A percentile compares a stretch with the other conserved stretches of the same genome.
Conservation (phyloP, 2,888 invertebrate species). For the Agrotis ipsilon region DNA sequence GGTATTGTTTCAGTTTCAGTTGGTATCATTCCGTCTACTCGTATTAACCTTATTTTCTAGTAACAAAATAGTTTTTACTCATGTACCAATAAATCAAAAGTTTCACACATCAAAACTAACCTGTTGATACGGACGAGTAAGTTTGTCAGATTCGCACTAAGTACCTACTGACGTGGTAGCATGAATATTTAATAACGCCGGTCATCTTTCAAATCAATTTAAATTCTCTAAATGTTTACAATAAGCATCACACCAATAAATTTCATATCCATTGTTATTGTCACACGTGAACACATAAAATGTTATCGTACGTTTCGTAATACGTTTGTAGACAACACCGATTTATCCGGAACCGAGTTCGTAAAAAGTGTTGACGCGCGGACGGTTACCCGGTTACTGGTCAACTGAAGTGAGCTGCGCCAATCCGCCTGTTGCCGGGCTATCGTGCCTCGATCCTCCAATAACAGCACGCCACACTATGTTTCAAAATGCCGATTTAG, state of each 20-base stretch:
- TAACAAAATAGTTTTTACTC: neutral
- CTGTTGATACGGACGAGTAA: conserved; percentile 79
- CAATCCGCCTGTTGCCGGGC: conserved; percentile 80
- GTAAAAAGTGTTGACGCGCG: conserved; percentile 59
- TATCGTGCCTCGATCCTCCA: conserved; percentile 66
- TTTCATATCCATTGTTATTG: conserved; percentile 70
- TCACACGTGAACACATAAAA: conserved; percentile 69
- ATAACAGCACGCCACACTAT: conserved; percentile 64
- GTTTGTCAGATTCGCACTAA: conserved; percentile 69
- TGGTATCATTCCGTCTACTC: neutral
- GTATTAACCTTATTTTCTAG: neutral
- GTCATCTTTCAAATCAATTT: conserved; percentile 76
- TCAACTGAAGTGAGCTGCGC: conserved; percentile 66
- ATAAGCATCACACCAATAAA: conserved; percentile 66
- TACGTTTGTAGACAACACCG: conserved; percentile 38
- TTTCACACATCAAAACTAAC: conserved; percentile 76
- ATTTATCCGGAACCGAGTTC: conserved; percentile 64
- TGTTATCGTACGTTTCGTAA: conserved; percentile 34
- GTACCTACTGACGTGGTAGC: conserved; percentile 72
- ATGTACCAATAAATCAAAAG: conserved; percentile 50
- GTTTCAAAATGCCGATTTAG: no score
- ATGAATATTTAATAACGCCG: conserved; percentile 76
- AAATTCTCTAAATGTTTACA: conserved; percentile 69
- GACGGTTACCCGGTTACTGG: conserved; percentile 57
- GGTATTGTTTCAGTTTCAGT: neutral